Conservation (phyloP, 2,113 vertebrate species). For the Eulacestoma nigropectus region DNA sequence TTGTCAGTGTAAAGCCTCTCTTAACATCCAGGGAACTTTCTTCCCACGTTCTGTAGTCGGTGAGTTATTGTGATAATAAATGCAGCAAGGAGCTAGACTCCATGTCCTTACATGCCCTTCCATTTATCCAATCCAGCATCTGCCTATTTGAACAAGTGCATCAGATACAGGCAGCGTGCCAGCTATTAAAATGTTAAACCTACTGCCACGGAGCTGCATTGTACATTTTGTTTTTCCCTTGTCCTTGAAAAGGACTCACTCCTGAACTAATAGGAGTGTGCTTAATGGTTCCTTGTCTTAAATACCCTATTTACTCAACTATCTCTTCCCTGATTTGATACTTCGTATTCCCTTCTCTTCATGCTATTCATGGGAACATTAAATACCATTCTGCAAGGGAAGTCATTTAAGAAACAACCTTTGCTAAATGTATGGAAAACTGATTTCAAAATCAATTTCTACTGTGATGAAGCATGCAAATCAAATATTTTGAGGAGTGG, state of each 20-base stretch:
- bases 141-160: constrained; percentile 47
- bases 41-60: constrained; percentile 14
- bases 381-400: background rate
- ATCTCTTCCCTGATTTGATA: background rate
- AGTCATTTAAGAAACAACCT: background rate
- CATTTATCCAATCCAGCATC: constrained; percentile 51
- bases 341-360: constrained; percentile 6
- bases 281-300: background rate
- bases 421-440: background rate
- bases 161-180: constrained; percentile 56
- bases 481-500: background rate
- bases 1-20: constrained; percentile 2
- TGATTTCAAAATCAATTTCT: background rate
- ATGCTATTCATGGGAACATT: background rate
- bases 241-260: constrained; percentile 47
- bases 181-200: constrained; percentile 62
- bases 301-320: constrained; percentile 26
- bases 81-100: constrained; percentile 35
- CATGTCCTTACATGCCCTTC: constrained; percentile 60
- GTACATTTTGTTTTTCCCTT: constrained; percentile 53
- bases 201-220: constrained; percentile 2
- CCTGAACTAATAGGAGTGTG: background rate
- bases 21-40: constrained; percentile 39
- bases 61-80: constrained; percentile 50
- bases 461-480: background rate